These are phyloP conservation scores for Henicopernis longicauda DNA, from an alignment of 2,113 vertebrate genomes.

Conservation along the genomic window DNA sequence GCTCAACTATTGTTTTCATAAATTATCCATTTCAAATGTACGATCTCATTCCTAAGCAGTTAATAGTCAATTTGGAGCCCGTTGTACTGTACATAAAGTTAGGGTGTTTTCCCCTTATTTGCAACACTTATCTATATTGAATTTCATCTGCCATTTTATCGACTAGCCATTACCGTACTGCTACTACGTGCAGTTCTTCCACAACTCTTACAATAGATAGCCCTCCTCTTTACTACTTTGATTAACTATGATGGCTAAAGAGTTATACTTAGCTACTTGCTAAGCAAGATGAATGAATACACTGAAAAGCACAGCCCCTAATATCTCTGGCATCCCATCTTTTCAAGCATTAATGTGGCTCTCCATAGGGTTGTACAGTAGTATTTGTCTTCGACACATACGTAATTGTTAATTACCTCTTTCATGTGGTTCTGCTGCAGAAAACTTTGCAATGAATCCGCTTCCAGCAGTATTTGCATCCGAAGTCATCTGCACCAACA, in stretches of 20 bases:
- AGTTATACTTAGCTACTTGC: neutral
- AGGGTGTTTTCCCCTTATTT: neutral
- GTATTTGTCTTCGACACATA: neutral
- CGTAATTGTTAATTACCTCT: constrained; percentile 76
- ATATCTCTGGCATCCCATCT: neutral
- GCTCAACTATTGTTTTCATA: neutral
- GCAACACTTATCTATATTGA: neutral
- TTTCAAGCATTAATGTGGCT: neutral
- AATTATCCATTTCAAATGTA: neutral
- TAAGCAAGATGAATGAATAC: neutral
- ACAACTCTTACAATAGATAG: neutral
- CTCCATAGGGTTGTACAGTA: neutral
- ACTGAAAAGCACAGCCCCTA: neutral
- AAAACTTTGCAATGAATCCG: constrained; percentile 92
- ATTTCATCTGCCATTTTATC: neutral
- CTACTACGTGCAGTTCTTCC: neutral
- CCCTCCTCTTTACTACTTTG: neutral
- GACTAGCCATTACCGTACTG: neutral
- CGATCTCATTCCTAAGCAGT: neutral
- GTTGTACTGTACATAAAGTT: neutral
- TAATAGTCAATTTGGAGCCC: neutral
- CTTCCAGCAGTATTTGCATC: constrained; percentile 96
- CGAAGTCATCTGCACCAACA: constrained; percentile 96
- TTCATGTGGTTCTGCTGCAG: constrained; percentile 87
- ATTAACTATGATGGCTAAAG: neutral